phyloP scores from a whole-genome alignment of 2,888 invertebrate genomes.

The Leptura quadrifasciata region DNA sequence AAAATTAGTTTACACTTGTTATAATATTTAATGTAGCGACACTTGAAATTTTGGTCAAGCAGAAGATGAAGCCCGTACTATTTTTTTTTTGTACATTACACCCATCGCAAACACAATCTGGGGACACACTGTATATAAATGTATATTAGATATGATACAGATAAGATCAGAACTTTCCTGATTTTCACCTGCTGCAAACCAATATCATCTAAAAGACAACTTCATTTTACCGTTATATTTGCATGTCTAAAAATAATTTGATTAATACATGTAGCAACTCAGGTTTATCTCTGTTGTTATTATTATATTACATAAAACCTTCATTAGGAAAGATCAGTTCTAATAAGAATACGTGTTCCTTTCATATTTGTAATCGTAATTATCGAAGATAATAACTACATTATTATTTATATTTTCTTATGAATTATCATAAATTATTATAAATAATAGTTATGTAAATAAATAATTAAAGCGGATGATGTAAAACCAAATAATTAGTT shows the following conservation, averaged over 20 bases:
- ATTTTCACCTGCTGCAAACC: too few relatives aligned
- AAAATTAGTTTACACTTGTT: too few relatives aligned
- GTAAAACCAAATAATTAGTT: constrained; percentile 14
- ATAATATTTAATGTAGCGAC: too few relatives aligned
- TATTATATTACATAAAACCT: not conserved
- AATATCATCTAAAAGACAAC: not conserved
- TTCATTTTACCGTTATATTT: not conserved
- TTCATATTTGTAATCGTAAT: constrained; percentile 30
- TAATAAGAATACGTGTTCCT: constrained; percentile 29
- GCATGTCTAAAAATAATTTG: not conserved
- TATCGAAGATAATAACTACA: constrained; percentile 39
- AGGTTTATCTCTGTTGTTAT: not conserved
- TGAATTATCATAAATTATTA: constrained; percentile 11
- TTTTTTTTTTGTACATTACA: too few relatives aligned
- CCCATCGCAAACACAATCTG: too few relatives aligned
- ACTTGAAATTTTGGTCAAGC: too few relatives aligned
- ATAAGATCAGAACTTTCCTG: too few relatives aligned
- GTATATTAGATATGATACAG: too few relatives aligned
- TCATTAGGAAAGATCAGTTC: constrained; percentile 12
- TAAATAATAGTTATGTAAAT: constrained; percentile 49
- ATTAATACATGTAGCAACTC: not conserved
- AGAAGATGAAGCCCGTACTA: too few relatives aligned
- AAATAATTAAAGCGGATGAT: constrained; percentile 47
- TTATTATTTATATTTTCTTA: constrained; percentile 43
- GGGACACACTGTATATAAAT: too few relatives aligned